These are phyloP conservation scores for Orthosia incerta DNA, from an alignment of 2,888 invertebrate species.

Conservation along the genomic window DNA sequence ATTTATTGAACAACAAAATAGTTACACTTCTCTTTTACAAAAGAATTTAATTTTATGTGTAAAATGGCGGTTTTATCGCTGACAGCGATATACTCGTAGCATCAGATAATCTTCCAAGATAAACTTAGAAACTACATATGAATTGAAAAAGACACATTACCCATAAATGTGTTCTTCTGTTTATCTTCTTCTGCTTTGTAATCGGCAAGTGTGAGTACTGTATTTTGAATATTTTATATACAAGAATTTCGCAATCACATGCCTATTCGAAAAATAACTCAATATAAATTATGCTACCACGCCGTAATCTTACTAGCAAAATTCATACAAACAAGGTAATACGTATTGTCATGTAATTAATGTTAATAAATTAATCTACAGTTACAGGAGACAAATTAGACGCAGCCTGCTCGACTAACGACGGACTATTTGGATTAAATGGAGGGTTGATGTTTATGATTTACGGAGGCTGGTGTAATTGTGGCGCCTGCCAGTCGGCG, in stretches of 20 bases:
- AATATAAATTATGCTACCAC: neutral
- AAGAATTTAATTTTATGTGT: no score
- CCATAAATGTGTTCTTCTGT: no score
- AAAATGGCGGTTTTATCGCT: no score
- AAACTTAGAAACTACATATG: no score
- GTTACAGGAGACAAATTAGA: conserved; percentile 90
- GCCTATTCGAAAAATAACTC: neutral
- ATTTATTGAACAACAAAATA: no score
- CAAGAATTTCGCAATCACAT: neutral
- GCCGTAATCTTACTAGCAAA: conserved; percentile 27
- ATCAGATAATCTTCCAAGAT: no score
- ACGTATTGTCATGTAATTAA: conserved; percentile 89
- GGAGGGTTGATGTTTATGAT: conserved; percentile 91
- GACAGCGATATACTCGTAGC: no score
- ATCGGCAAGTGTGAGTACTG: no score
- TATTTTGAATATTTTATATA: neutral
- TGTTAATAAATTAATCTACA: conserved; percentile 90
- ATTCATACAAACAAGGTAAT: conserved; percentile 68
- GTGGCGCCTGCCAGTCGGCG: conserved; percentile 87
- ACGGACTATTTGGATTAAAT: conserved; percentile 91
- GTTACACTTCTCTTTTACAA: no score
- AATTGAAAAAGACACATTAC: no score
- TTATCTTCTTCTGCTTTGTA: no score
- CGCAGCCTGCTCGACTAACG: conserved; percentile 90
- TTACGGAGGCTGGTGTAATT: conserved; percentile 89